Evolutionary conservation across 2,797 vertebrate species (phyloP), one percentile per base, ranked within the genome.

Genomic region (Pristis pectinata): DNA sequence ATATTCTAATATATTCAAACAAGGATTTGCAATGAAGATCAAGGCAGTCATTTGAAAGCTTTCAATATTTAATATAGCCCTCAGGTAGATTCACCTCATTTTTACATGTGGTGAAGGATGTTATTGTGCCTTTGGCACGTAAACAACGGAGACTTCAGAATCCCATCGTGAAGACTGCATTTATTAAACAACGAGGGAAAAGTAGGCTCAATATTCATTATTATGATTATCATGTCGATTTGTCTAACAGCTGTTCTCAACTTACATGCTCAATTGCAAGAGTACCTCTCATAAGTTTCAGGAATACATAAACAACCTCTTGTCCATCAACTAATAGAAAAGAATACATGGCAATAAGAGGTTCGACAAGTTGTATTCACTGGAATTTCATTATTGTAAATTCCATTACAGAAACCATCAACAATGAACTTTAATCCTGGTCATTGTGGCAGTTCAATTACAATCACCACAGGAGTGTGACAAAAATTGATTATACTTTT

Each of bases 1-100:
- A 93, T 93, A 74, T 53, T 74, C 27, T 76, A 74, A 94, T 94
- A 53, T 94, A 76, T 94, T 76, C 67, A 94, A n/a, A 70, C 44
- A 76, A 76, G 70, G 41, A 15, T 15, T 76, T 74, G 92, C 34
- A 76, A 76, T 76, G 70, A 56, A 94, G 76, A 72, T 74, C 22
- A 70, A n/a, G 67, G 41, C 27, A 76, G 30, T 74, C 70, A 94
- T 27, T 70, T 53, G 41, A 53, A 94, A 76, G 49, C 30, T 94
- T 94, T 94, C 24, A 94, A 74, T 94, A 72, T 94, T 94, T 74
- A 94, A 53, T 56, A 53, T 34, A 13, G 67, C 49, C 17, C 41
- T 49, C 37, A 72, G 70, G 44, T 17, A 74, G 70, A 53, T 74
- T 30, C 11, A 53, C 4, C 49, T 56, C 41, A 94, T 94, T 74